Evolutionary conservation across 2,888 invertebrate genomes (phyloP).

Genomic region (Xestia c-nigrum): DNA sequence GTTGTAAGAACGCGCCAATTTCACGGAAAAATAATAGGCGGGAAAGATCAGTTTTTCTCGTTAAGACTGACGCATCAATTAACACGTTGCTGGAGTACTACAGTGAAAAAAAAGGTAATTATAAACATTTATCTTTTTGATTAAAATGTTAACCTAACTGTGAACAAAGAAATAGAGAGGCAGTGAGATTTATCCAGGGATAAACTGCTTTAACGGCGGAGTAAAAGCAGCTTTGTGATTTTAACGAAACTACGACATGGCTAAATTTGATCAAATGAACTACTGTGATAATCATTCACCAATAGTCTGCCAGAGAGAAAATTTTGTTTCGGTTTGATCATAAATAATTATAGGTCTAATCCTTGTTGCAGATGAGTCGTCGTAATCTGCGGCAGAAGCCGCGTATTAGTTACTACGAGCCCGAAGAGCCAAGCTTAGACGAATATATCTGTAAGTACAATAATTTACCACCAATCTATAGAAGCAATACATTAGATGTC

Average conservation of each 20-base stretch:
- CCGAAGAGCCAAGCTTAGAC: slow-evolving; percentile 71
- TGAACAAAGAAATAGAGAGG: neutral
- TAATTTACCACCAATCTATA: too few species aligned
- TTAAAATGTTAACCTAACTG: neutral
- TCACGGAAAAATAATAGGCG: slow-evolving; percentile 22
- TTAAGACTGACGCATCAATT: neutral
- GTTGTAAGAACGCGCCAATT: slow-evolving; percentile 2
- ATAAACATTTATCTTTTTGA: neutral
- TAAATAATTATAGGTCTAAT: neutral
- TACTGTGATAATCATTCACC: neutral
- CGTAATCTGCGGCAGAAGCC: slow-evolving; percentile 45
- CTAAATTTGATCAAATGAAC: neutral
- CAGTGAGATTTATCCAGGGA: neutral
- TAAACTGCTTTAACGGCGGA: neutral
- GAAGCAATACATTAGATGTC: neutral
- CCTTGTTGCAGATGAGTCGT: slow-evolving; percentile 45
- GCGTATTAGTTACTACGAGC: slow-evolving; percentile 68
- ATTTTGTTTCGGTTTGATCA: neutral
- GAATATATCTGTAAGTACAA: slow-evolving; percentile 74
- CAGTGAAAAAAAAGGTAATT: slow-evolving; percentile 13
- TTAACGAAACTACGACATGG: neutral
- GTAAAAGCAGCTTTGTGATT: neutral
- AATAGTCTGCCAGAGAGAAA: neutral
- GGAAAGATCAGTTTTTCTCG: slow-evolving; percentile 16
- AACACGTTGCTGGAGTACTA: neutral